phyloP scores from a whole-genome alignment of 2,797 vertebrate genomes.

The Selene dorsalis region DNA sequence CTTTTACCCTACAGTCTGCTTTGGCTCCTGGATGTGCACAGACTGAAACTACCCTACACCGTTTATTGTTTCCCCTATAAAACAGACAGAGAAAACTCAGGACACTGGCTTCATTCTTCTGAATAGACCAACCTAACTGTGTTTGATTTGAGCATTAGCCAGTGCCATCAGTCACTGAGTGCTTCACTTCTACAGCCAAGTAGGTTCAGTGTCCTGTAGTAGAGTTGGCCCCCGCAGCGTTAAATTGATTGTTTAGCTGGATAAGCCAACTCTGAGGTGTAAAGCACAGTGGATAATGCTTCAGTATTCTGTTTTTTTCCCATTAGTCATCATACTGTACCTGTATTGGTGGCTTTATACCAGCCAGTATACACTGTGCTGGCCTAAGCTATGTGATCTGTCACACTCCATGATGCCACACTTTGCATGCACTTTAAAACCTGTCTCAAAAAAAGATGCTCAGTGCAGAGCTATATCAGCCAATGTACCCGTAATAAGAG shows the following conservation, averaged over 20 bases:
- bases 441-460: neutral
- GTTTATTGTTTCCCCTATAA: slow-evolving; percentile 26
- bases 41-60: slow-evolving; percentile 26
- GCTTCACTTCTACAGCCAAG: slow-evolving; percentile 54
- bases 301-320: slow-evolving; percentile 64
- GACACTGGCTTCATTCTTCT: slow-evolving; percentile 29
- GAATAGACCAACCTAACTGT: slow-evolving; percentile 38
- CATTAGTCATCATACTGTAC: slow-evolving; percentile 67
- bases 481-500: neutral
- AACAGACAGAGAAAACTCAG: slow-evolving; percentile 25
- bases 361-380: slow-evolving; percentile 20
- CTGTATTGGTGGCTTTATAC: slow-evolving; percentile 32
- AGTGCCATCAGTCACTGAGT: slow-evolving; percentile 64
- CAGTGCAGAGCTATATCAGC: neutral
- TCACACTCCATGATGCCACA: slow-evolving; percentile 9
- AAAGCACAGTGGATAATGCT: slow-evolving; percentile 63
- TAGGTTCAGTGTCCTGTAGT: slow-evolving; percentile 50
- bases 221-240: slow-evolving; percentile 43
- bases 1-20: slow-evolving; percentile 14
- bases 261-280: slow-evolving; percentile 58
- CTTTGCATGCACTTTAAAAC: slow-evolving; percentile 11
- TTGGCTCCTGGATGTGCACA: neutral
- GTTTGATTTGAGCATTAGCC: slow-evolving; percentile 55
- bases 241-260: slow-evolving; percentile 68
- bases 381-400: slow-evolving; percentile 18